Evolutionary conservation across 2,888 invertebrate genomes (phyloP).

Genomic region (Lasioglossum pauxillum): DNA sequence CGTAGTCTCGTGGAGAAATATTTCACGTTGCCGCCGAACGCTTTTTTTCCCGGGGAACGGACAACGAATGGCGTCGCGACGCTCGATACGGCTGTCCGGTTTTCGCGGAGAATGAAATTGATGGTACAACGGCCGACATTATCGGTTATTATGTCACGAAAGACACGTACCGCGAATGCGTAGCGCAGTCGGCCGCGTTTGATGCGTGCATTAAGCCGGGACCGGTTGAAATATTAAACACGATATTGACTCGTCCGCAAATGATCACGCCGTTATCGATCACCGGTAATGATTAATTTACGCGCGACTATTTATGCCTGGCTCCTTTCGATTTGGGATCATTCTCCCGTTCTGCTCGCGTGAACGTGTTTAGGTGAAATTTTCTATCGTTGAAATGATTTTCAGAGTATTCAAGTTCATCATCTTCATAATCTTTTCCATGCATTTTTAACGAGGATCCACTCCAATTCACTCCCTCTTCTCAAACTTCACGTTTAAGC

Average conservation of each 20-base stretch:
- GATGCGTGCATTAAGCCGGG: constrained; percentile 34
- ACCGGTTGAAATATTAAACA: constrained; percentile 52
- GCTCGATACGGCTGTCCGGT: constrained; percentile 45
- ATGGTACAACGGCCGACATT: constrained; percentile 49
- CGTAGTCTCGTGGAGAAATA: background rate
- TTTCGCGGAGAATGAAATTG: constrained; percentile 55
- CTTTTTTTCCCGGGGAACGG: background rate
- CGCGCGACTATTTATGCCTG: constrained; percentile 4
- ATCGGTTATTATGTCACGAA: constrained; percentile 62
- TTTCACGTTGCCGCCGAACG: background rate
- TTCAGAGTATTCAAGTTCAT: background rate
- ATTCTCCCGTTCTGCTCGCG: background rate
- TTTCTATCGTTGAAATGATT: background rate
- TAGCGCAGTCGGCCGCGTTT: constrained; percentile 20
- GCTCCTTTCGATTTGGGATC: background rate
- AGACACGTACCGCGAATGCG: constrained; percentile 45
- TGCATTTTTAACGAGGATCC: background rate
- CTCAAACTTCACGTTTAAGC: background rate
- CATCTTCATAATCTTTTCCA: background rate
- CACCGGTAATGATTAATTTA: constrained; percentile 33
- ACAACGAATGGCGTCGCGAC: constrained; percentile 5
- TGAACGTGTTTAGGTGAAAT: background rate
- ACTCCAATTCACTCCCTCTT: background rate
- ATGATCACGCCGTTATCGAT: constrained; percentile 35
- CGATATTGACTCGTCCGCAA: constrained; percentile 44